A percentile compares a stretch with the other conserved stretches of the same genome.
phyloP scores from a whole-genome alignment of 2,113 vertebrate genomes.

The Callochromis pleurospilus region DNA sequence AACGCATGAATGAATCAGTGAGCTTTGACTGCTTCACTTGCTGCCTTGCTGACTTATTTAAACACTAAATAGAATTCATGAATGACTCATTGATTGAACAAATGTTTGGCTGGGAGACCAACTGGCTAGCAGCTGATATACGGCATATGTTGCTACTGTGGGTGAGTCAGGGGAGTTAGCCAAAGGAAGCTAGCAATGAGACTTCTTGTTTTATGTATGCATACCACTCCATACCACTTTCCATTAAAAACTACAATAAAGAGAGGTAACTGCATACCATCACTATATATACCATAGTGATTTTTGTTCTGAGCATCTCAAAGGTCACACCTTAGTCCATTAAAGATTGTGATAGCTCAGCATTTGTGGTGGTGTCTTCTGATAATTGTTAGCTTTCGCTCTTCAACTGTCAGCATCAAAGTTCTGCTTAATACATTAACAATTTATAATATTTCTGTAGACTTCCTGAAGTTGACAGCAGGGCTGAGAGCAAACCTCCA shows the following conservation, averaged over 20 bases:
- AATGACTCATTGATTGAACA: constrained; percentile 31
- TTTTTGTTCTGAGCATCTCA: not conserved
- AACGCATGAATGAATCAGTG: constrained; percentile 20
- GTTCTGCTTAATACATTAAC: constrained; percentile 14
- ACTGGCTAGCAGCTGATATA: constrained; percentile 17
- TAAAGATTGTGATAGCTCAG: not conserved
- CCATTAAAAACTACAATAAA: not conserved
- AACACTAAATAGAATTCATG: not conserved
- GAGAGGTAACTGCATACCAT: not conserved
- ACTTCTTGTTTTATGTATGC: not conserved
- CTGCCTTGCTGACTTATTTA: not conserved
- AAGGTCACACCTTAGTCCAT: not conserved
- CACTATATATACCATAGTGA: not conserved
- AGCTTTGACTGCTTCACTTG: not conserved
- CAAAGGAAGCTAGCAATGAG: not conserved
- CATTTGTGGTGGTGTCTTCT: not conserved
- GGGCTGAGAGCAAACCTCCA: constrained; percentile 31
- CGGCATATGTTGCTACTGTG: not conserved
- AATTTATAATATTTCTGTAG: constrained; percentile 30
- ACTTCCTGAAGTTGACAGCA: constrained; percentile 52
- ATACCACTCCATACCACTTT: not conserved
- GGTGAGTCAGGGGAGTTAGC: not conserved
- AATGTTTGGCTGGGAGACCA: constrained; percentile 5
- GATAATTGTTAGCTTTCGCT: constrained; percentile 35
- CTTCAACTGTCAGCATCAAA: not conserved